Percentiles rank a stretch among this genome's conserved stretches.
phyloP scores from a whole-genome alignment of 2,113 vertebrate species.

The Mormyrus lacerda region DNA sequence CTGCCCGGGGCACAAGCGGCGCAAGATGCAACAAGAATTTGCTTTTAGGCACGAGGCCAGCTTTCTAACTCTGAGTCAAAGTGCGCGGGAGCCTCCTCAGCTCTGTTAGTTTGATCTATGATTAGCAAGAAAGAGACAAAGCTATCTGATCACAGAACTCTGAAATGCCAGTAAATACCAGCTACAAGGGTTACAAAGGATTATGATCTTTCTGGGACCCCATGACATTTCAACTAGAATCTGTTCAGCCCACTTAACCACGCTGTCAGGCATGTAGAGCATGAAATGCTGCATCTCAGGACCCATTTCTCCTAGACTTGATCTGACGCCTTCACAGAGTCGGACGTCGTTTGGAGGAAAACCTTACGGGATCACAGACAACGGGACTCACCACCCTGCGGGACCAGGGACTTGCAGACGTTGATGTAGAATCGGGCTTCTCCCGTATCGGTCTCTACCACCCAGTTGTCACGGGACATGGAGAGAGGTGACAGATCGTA shows the following conservation, averaged over 20 bases:
- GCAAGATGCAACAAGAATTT: background rate
- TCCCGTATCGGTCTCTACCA: constrained; percentile 52
- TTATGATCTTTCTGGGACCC: background rate
- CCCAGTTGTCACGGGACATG: constrained; percentile 74
- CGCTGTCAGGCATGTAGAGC: background rate
- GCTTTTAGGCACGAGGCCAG: background rate
- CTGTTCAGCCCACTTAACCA: background rate
- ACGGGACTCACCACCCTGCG: constrained; percentile 55
- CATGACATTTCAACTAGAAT: background rate
- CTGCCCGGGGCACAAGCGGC: background rate
- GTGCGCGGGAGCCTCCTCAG: background rate
- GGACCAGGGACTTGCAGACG: constrained; percentile 82
- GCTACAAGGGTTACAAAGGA: background rate
- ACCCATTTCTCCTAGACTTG: background rate
- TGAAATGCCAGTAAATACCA: background rate
- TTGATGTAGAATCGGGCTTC: constrained; percentile 71
- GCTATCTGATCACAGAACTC: background rate
- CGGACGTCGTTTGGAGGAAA: background rate
- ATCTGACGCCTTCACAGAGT: background rate
- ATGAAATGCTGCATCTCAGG: background rate
- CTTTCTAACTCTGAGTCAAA: background rate
- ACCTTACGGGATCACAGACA: background rate
- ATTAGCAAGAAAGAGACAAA: background rate
- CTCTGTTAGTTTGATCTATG: background rate
- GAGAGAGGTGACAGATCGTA: constrained; percentile 85